These are phyloP conservation scores for Homalodisca vitripennis DNA, from an alignment of 1,140 invertebrate species.

Conservation along the genomic window DNA sequence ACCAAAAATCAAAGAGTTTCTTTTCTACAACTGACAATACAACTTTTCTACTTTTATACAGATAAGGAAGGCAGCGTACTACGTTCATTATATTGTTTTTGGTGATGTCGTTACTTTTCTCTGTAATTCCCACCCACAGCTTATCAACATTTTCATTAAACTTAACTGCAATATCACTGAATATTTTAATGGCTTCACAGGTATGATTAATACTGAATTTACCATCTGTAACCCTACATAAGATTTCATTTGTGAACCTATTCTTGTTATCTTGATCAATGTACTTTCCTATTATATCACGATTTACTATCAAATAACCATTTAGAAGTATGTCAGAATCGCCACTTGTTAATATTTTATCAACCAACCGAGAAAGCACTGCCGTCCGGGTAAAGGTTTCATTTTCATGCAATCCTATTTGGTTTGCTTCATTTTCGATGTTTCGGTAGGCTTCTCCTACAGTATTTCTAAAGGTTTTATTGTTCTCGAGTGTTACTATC, in stretches of 20 bases:
- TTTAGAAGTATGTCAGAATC: slow-evolving; percentile 51
- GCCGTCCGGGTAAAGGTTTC: slow-evolving; percentile 48
- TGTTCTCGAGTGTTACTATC: slow-evolving; percentile 55
- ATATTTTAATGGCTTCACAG: slow-evolving; percentile 54
- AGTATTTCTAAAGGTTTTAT: slow-evolving; percentile 39
- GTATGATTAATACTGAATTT: slow-evolving; percentile 61
- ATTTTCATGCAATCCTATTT: slow-evolving; percentile 35
- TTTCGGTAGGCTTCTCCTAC: not conserved
- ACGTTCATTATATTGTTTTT: slow-evolving; percentile 57
- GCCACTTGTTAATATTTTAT: slow-evolving; percentile 48
- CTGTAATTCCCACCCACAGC: slow-evolving; percentile 66
- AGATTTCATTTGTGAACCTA: slow-evolving; percentile 57
- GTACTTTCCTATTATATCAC: slow-evolving; percentile 49
- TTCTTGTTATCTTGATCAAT: slow-evolving; percentile 53
- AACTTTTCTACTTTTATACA: slow-evolving; percentile 60
- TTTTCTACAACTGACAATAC: slow-evolving; percentile 63
- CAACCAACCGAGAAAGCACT: slow-evolving; percentile 51
- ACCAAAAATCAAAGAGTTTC: slow-evolving; percentile 57
- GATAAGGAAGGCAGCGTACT: slow-evolving; percentile 56
- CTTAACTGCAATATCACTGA: slow-evolving; percentile 48
- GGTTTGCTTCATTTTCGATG: slow-evolving; percentile 37
- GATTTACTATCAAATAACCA: slow-evolving; percentile 47
- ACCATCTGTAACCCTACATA: slow-evolving; percentile 60
- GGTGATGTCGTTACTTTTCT: slow-evolving; percentile 58
- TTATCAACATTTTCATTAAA: slow-evolving; percentile 56